Conservation (phyloP, 2,888 invertebrate genomes). For the Euproctis similis region DNA sequence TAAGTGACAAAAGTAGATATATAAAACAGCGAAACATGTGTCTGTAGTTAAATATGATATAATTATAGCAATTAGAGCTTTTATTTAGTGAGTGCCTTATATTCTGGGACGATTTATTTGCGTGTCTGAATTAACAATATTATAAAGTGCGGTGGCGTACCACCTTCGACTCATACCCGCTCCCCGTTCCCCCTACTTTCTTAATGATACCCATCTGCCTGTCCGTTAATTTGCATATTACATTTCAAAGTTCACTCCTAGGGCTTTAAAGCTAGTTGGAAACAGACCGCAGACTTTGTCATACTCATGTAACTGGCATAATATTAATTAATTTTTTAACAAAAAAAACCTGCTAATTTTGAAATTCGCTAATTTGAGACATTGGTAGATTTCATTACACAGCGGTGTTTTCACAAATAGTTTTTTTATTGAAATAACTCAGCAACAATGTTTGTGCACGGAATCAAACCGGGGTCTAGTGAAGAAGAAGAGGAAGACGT, state of each 20-base stretch:
- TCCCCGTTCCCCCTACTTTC: constrained; percentile 19
- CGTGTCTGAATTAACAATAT: constrained; percentile 40
- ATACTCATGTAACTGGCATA: too few relatives aligned
- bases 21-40: too few relatives aligned
- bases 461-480: constrained; percentile 70
- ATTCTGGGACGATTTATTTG: constrained; percentile 32
- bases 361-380: too few relatives aligned
- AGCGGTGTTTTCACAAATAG: too few relatives aligned
- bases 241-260: constrained; percentile 40
- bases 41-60: too few relatives aligned
- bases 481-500: constrained; percentile 77
- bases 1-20: too few relatives aligned
- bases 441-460: constrained; percentile 74
- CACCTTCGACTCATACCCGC: constrained; percentile 42
- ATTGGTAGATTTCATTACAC: too few relatives aligned
- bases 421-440: not conserved
- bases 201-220: constrained; percentile 60
- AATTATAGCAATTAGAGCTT: constrained; percentile 15
- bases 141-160: constrained; percentile 50
- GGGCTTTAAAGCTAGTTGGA: constrained; percentile 35
- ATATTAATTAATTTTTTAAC: too few relatives aligned
- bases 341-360: too few relatives aligned
- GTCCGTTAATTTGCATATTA: constrained; percentile 64
- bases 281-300: constrained; percentile 27
- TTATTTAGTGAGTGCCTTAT: constrained; percentile 14